Percentiles rank a stretch among this genome's conserved stretches.
Evolutionary conservation across 2,797 vertebrate species (phyloP).

Genomic region (Leucoraja ocellata): DNA sequence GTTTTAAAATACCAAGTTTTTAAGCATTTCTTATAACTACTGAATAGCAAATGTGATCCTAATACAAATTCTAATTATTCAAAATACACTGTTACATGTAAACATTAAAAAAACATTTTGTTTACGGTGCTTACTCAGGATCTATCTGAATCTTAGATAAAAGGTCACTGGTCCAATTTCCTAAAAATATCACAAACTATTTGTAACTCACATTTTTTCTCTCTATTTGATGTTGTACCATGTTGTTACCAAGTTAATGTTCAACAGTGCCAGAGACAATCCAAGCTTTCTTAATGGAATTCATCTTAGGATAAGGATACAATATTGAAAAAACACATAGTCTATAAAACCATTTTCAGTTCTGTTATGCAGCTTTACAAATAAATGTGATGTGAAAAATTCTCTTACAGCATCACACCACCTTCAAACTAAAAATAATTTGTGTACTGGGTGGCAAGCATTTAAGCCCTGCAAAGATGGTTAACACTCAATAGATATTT

Average conservation of each 20-base stretch:
- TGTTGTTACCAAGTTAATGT: slow-evolving; percentile 15
- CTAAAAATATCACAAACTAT: background rate
- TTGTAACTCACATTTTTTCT: slow-evolving; percentile 11
- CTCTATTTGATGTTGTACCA: background rate
- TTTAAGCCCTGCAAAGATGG: background rate
- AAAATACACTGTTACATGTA: background rate
- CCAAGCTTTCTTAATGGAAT: background rate
- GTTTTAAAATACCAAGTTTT: too few relatives aligned
- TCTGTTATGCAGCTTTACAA: background rate
- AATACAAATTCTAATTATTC: background rate
- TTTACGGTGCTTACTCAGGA: background rate
- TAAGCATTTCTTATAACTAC: background rate
- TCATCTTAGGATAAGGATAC: background rate
- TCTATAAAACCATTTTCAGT: background rate
- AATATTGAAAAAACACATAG: background rate
- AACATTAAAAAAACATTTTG: background rate
- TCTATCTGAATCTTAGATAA: background rate
- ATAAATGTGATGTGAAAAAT: background rate
- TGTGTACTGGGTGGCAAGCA: background rate
- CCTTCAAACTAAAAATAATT: background rate
- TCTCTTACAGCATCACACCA: background rate
- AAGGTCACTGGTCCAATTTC: background rate
- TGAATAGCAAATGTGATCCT: background rate
- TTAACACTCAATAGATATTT: background rate
- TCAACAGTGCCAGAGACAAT: background rate